Conservation (phyloP, 2,797 vertebrate genomes). For the Rachycentron canadum region DNA sequence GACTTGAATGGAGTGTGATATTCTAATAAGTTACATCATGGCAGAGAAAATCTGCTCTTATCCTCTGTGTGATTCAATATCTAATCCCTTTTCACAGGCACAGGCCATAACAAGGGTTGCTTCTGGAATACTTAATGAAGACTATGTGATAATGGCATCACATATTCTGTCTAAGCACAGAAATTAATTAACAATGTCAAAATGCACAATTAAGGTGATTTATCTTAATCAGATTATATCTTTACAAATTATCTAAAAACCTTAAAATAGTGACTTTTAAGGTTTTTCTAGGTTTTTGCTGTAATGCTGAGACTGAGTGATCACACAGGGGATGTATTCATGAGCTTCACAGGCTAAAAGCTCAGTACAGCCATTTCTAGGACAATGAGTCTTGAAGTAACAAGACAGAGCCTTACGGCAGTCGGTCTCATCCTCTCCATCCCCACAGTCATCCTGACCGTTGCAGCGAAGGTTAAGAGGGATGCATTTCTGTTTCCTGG, state of each 20-base stretch:
- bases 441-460: constrained; percentile 97
- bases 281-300: neutral
- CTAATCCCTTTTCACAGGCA: constrained; percentile 73
- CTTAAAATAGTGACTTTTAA: constrained; percentile 10
- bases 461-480: constrained; percentile 93
- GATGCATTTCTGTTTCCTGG: constrained; percentile 93
- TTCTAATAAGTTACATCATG: constrained; percentile 75
- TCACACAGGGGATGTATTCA: neutral
- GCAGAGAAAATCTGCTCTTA: constrained; percentile 68
- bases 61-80: constrained; percentile 70
- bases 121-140: constrained; percentile 67
- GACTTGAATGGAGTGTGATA: constrained; percentile 68
- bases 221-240: constrained; percentile 12
- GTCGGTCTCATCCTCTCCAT: constrained; percentile 96
- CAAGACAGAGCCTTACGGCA: constrained; percentile 90
- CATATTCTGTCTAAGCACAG: constrained; percentile 28
- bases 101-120: constrained; percentile 55
- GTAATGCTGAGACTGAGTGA: neutral
- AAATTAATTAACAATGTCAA: constrained; percentile 14
- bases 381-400: constrained; percentile 34
- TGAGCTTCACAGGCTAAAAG: neutral
- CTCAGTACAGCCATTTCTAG: constrained; percentile 29
- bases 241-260: neutral
- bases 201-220: constrained; percentile 20
- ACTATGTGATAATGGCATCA: constrained; percentile 34